Conservation (phyloP, 2,888 invertebrate genomes). For the Heliconius charithonia region DNA sequence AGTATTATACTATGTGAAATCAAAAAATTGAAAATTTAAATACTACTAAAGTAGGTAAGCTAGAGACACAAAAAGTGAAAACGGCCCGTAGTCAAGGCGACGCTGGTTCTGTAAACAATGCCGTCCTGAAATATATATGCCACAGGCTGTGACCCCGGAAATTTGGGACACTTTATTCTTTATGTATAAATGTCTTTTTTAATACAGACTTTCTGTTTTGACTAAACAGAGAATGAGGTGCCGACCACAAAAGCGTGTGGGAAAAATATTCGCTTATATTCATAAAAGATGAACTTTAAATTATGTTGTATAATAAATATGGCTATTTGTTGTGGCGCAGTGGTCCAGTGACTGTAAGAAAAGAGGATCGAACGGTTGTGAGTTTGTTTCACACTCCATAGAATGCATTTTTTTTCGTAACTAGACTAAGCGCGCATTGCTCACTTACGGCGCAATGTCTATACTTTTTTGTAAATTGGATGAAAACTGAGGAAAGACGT, state of each 20-base stretch:
- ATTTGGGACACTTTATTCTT: conserved; percentile 26
- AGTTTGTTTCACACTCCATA: too few species aligned
- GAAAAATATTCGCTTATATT: not conserved
- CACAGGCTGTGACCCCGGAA: conserved; percentile 25
- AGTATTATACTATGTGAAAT: not conserved
- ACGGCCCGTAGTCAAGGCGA: conserved; percentile 50
- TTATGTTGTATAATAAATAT: not conserved
- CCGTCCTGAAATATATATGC: conserved; percentile 40
- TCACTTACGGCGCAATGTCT: too few species aligned
- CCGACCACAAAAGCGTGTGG: not conserved
- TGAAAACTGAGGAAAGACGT: too few species aligned
- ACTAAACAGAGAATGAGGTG: not conserved
- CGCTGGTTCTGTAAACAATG: conserved; percentile 48
- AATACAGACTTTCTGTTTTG: conserved; percentile 4
- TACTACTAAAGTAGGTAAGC: not conserved
- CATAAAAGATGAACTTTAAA: not conserved
- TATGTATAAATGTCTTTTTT: conserved; percentile 14
- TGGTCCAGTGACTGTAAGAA: too few species aligned
- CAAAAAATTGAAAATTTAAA: not conserved
- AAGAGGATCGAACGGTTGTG: too few species aligned
- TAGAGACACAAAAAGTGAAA: conserved; percentile 17
- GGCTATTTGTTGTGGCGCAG: not conserved
- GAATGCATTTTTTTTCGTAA: too few species aligned
- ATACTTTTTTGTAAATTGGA: too few species aligned
- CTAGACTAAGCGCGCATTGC: too few species aligned